Conservation (phyloP, 2,113 vertebrate species). For the Nyctereutes procyonoides region DNA sequence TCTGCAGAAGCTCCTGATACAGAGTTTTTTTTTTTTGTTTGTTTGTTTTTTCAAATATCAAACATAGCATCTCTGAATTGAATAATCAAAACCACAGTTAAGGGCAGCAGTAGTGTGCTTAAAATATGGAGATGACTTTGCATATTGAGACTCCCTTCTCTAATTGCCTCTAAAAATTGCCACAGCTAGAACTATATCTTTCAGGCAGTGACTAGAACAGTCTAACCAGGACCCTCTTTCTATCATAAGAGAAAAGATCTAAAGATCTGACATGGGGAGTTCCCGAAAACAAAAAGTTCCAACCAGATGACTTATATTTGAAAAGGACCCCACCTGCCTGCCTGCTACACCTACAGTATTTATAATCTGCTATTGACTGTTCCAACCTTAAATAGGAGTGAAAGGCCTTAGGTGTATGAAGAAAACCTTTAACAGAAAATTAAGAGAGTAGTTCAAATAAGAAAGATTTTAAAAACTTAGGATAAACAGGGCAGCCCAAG, state of each 20-base stretch:
- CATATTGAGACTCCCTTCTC: not conserved
- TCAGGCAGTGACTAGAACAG: not conserved
- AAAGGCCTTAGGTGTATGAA: not conserved
- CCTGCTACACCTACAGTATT: not conserved
- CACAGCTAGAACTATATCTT: not conserved
- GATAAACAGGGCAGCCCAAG: not conserved
- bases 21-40: not conserved
- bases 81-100: not conserved
- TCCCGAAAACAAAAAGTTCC: not conserved
- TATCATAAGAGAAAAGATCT: not conserved
- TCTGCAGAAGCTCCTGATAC: not conserved
- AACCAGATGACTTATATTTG: not conserved
- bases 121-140: not conserved
- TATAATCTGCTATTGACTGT: not conserved
- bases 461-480: not conserved
- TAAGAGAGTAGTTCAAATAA: not conserved
- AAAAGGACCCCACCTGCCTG: not conserved
- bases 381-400: not conserved
- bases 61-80: not conserved
- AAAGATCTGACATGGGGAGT: not conserved
- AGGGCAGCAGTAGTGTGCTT: not conserved
- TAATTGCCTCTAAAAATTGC: not conserved
- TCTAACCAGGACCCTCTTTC: not conserved
- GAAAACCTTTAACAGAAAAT: slow-evolving; percentile 3
- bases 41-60: not conserved